These are phyloP conservation scores for Folsomia manolachei DNA, from an alignment of 2,888 invertebrate genomes.

Conservation along the genomic window DNA sequence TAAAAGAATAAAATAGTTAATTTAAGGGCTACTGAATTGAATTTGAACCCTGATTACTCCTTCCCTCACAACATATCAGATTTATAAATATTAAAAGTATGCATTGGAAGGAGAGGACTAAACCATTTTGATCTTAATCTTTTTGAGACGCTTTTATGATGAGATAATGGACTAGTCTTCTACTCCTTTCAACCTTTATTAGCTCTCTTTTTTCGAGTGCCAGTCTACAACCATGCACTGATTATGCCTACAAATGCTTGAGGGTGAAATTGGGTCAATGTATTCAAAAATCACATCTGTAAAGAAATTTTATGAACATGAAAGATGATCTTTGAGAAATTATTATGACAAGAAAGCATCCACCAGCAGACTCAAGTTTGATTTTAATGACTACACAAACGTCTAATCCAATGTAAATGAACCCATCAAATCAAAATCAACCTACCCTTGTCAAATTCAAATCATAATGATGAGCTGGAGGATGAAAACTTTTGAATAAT, in stretches of 20 bases:
- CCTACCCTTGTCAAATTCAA: neutral
- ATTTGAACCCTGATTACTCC: slow-evolving; percentile 1
- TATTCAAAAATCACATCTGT: slow-evolving; percentile 10
- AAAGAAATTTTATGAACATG: neutral
- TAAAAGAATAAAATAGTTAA: slow-evolving; percentile 23
- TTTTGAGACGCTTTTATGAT: slow-evolving; percentile 12
- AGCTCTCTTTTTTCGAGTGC: neutral
- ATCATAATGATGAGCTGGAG: neutral
- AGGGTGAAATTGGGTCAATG: slow-evolving; percentile 15
- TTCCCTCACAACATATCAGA: neutral
- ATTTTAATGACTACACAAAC: neutral
- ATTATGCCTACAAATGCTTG: neutral
- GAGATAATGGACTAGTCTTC: slow-evolving; percentile 12
- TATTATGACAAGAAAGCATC: slow-evolving; percentile 17
- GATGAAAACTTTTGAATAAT: neutral
- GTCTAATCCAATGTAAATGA: slow-evolving; percentile 16
- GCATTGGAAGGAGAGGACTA: neutral
- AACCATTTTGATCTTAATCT: slow-evolving; percentile 3
- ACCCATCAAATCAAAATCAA: too few species aligned
- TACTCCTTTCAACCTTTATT: neutral
- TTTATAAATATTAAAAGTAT: too few species aligned
- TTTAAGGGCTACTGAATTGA: slow-evolving; percentile 7
- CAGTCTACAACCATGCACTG: neutral
- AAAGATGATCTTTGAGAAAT: slow-evolving; percentile 5
- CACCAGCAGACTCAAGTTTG: slow-evolving; percentile 10